phyloP scores from a whole-genome alignment of 2,113 vertebrate genomes.

The rabbit (Oryctolagus cuniculus) region DNA sequence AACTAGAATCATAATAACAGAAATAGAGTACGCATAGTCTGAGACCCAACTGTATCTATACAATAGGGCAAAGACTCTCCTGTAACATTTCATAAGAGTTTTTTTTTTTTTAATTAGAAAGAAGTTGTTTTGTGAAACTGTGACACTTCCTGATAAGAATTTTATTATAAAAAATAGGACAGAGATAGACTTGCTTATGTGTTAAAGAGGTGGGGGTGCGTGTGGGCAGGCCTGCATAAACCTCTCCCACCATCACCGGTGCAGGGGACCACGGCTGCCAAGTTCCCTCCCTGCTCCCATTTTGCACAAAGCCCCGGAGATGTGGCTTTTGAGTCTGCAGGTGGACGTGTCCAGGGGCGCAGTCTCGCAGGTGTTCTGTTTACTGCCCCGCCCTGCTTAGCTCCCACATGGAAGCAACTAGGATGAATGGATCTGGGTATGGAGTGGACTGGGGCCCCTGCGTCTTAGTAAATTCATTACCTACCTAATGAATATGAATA shows the following conservation, averaged over 20 bases:
- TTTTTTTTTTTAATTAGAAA: not conserved
- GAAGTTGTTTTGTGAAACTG: not conserved
- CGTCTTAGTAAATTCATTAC: not conserved
- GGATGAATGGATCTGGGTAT: fast-evolving
- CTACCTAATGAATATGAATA: not conserved
- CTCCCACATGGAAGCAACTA: not conserved
- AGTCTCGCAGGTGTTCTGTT: not conserved
- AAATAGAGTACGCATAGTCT: not conserved
- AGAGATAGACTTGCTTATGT: not conserved
- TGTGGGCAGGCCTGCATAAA: not conserved
- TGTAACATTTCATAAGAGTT: not conserved
- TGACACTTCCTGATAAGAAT: not conserved
- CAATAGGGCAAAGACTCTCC: not conserved
- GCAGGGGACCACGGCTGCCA: not conserved
- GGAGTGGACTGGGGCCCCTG: fast-evolving
- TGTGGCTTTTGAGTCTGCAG: not conserved
- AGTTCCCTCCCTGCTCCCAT: too few species aligned
- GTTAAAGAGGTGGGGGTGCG: not conserved
- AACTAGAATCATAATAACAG: not conserved
- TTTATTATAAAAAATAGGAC: not conserved
- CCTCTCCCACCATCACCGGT: fast-evolving
- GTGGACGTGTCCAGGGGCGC: not conserved
- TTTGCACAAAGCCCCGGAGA: not conserved
- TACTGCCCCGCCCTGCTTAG: fast-evolving
- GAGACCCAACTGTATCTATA: not conserved